Base-by-base conservation (phyloP, 2,113 vertebrate genomes). In the Chionomys nivalis region DNA sequence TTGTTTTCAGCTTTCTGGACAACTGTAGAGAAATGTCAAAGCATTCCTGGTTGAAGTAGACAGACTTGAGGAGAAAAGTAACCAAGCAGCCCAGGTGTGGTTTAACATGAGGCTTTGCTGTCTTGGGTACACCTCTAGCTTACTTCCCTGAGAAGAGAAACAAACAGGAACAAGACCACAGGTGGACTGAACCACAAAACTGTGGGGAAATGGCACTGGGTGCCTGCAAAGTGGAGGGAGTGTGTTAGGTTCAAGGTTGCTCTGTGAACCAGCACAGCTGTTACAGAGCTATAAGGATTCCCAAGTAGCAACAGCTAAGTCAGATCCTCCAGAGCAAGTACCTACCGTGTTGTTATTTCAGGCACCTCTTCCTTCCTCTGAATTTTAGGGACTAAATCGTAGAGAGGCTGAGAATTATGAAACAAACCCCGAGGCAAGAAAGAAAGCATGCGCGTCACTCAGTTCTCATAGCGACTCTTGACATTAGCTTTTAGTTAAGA, bases 1-100 rank as follows among this genome's bases (percentile, higher is more conserved):
- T 87, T 97, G 89, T 87, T 98, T 94, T 94, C 86, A 95, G 97
- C 88, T 93, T 97, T 97, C 75, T 86, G 95, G 79, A 93, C 81
- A 96, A 94, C 96, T 97, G 90, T 93, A 93, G 52, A 79, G n/a
- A 82, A 42, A 2, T 92, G 90, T 63, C 89, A 94, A 82, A 97
- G 68, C 86, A 63, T 33, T 95, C 85, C 94, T 79, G 5, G 39
- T 94, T 95, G 70, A 86, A 89, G 75, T 87, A 89, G 82, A 89
- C 28, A 88, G 97, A 95, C 31, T 52, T n/a, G n/a, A 33, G 10
- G 63, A 81, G 14, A 63, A 3, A 17, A 89, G 52, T 90, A 82
- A 39, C 33, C 39, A 89, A 82, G 28, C 89, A 33, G 13, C 31
- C 65, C 65, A 68, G 66, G 31, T 31, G 4, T 66, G 65, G 12